phyloP scores from a whole-genome alignment of 2,888 invertebrate genomes.

The Eupithecia centaureata region DNA sequence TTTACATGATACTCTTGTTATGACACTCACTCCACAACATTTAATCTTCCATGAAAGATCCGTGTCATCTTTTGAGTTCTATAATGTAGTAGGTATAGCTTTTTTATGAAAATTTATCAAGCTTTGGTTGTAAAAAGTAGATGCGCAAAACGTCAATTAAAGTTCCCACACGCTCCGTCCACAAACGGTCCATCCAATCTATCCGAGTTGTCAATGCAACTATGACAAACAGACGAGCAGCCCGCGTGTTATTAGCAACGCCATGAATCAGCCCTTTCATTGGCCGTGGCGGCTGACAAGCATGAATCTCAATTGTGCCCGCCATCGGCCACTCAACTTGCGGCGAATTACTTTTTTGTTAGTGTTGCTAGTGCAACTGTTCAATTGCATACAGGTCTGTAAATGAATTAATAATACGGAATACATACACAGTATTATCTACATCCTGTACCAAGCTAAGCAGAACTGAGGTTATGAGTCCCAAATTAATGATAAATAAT shows the following conservation, averaged over 20 bases:
- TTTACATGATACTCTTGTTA: no score
- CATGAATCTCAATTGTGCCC: conserved; percentile 66
- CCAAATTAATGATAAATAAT: no score
- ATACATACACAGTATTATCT: no score
- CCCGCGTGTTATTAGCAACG: conserved; percentile 51
- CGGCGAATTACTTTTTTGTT: conserved; percentile 33
- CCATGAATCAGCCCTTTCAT: conserved; percentile 57
- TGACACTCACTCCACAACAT: no score
- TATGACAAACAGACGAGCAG: conserved; percentile 56
- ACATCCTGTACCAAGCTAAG: no score
- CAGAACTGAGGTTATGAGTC: no score
- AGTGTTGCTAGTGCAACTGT: background rate
- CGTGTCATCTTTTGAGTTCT: no score
- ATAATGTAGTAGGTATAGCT: no score
- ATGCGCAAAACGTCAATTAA: background rate
- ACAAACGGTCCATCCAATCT: conserved; percentile 26
- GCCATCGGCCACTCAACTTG: conserved; percentile 45
- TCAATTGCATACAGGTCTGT: background rate
- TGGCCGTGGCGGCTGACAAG: conserved; percentile 47
- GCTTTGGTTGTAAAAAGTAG: background rate
- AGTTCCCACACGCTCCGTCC: conserved; percentile 16
- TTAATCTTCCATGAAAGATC: no score
- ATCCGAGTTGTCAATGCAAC: conserved; percentile 44
- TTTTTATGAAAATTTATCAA: no score
- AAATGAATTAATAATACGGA: no score